Evolutionary conservation across 1,140 invertebrate species (phyloP).

Genomic region (Atta cephalotes): DNA sequence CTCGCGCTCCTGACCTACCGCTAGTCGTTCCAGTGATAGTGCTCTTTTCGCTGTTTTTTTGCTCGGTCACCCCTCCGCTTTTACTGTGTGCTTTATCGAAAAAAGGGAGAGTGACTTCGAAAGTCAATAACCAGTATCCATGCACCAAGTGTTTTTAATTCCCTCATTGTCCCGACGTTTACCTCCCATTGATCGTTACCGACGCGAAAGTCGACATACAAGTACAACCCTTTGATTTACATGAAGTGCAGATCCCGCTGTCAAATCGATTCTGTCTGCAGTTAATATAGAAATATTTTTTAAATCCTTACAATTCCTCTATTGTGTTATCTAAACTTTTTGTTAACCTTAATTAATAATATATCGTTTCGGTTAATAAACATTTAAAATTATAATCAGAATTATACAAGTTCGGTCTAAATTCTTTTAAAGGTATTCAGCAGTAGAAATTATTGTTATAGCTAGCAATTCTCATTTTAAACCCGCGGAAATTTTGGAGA

Average conservation of each 20-base stretch:
- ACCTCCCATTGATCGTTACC: conserved; percentile 42
- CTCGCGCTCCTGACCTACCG: conserved; percentile 82
- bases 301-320: not conserved
- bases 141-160: conserved; percentile 65
- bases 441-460: conserved; percentile 28
- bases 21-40: conserved; percentile 74
- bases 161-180: conserved; percentile 60
- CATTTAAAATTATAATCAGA: not conserved
- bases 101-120: conserved; percentile 76
- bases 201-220: conserved; percentile 6
- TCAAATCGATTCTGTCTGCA: not conserved
- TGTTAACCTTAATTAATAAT: not conserved
- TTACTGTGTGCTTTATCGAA: conserved; percentile 64
- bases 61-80: conserved; percentile 22
- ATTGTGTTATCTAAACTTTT: not conserved
- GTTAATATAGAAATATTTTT: not conserved
- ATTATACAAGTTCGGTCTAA: not conserved
- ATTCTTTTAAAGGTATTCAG: not conserved
- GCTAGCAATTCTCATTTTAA: conserved; percentile 28
- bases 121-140: conserved; percentile 75
- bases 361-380: not conserved
- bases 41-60: conserved; percentile 72
- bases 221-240: conserved; percentile 16
- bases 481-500: conserved; percentile 7
- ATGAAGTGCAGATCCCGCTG: not conserved